These are phyloP conservation scores for Syngnathus typhle DNA, from an alignment of 2,113 vertebrate species.

Conservation along the genomic window DNA sequence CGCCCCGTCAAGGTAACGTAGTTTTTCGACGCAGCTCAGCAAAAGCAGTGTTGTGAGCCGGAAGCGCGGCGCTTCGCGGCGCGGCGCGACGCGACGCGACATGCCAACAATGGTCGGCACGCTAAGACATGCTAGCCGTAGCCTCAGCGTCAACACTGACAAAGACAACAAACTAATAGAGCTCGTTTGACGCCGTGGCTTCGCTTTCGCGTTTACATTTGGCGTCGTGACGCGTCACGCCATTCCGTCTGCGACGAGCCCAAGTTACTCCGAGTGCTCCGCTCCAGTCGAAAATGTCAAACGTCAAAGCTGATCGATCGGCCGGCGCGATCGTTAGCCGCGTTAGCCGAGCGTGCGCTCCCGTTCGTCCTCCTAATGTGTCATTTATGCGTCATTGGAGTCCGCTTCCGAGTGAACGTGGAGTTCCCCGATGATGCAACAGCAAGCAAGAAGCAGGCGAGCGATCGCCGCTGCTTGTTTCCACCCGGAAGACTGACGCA, in stretches of 20 bases:
- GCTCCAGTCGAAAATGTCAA: neutral
- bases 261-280: constrained; percentile 38
- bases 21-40: neutral
- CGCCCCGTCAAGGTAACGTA: constrained; percentile 55
- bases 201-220: neutral
- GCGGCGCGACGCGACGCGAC: neutral
- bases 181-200: neutral
- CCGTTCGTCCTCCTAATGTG: neutral
- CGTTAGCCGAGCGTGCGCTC: neutral
- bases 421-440: constrained; percentile 78
- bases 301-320: too few relatives aligned
- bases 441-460: constrained; percentile 52
- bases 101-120: constrained; percentile 23
- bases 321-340: neutral
- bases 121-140: constrained; percentile 14
- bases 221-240: neutral
- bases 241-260: neutral
- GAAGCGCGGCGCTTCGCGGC: constrained; percentile 15
- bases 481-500: constrained; percentile 42
- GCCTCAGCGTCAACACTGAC: neutral
- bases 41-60: neutral
- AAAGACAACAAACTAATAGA: neutral
- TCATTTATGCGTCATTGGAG: neutral
- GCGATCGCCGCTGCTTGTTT: constrained; percentile 23
- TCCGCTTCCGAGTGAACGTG: constrained; percentile 44